These are phyloP conservation scores for Spilogale gracilis DNA, from an alignment of 2,113 vertebrate genomes.

Conservation along the genomic window DNA sequence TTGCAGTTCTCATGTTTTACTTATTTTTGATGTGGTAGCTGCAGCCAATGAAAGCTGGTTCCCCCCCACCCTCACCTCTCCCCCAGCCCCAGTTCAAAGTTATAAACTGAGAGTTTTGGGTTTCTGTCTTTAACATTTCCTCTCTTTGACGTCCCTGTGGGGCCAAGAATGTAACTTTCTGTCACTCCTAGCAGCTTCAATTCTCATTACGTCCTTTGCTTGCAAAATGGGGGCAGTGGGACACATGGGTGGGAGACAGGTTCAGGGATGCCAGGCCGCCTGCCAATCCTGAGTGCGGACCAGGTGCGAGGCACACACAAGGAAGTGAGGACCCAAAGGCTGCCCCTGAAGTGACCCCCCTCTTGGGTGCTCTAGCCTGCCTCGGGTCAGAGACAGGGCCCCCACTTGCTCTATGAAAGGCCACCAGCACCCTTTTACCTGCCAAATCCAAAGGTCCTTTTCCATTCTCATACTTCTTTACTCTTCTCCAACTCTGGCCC, in stretches of 20 bases:
- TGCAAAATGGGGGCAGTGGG: neutral
- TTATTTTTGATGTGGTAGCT: constrained; percentile 76
- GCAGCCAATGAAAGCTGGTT: constrained; percentile 69
- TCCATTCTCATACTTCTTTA: neutral
- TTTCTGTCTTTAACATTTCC: constrained; percentile 77
- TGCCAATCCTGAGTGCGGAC: neutral
- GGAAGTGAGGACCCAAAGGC: neutral
- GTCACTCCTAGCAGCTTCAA: neutral
- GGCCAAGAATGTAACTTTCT: neutral
- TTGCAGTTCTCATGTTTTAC: constrained; percentile 58
- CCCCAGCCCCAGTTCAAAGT: constrained; percentile 49
- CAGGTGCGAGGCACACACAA: neutral
- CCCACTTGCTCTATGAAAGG: neutral
- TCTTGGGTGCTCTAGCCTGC: neutral
- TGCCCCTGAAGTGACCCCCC: neutral
- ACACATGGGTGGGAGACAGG: neutral
- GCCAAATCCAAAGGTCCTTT: neutral
- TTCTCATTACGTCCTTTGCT: neutral
- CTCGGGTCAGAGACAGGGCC: neutral
- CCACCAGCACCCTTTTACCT: neutral
- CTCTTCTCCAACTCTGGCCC: neutral
- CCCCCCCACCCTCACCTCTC: neutral
- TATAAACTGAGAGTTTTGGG: constrained; percentile 23
- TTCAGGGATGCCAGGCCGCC: rapidly evolving
- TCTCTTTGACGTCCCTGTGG: constrained; percentile 8